A percentile compares a stretch with the other conserved stretches of the same genome.
These are phyloP conservation scores for Acronicta alni DNA, from an alignment of 2,888 invertebrate genomes.

Conservation along the genomic window DNA sequence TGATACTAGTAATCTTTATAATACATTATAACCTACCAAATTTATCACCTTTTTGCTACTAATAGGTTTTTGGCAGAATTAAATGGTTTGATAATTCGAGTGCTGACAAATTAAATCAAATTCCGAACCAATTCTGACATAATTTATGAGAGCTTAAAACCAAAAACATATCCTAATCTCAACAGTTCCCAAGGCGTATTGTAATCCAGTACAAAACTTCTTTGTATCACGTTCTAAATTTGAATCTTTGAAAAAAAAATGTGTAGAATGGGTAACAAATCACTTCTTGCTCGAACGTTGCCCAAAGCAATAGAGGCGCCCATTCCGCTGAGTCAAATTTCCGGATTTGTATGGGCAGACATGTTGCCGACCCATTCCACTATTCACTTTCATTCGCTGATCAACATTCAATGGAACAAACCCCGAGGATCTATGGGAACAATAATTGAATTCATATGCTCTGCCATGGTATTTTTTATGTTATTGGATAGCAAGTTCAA, in stretches of 20 bases:
- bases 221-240: constrained; percentile 2
- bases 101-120: too few relatives aligned
- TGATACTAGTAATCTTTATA: too few relatives aligned
- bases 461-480: constrained; percentile 22
- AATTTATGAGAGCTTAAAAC: too few relatives aligned
- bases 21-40: too few relatives aligned
- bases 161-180: too few relatives aligned
- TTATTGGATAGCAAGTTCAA: constrained; percentile 3
- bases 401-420: constrained; percentile 48
- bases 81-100: too few relatives aligned
- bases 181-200: too few relatives aligned
- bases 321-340: constrained; percentile 47
- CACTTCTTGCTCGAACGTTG: constrained; percentile 31
- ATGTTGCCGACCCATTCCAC: constrained; percentile 35
- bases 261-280: constrained; percentile 36
- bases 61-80: too few relatives aligned
- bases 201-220: background rate
- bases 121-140: too few relatives aligned
- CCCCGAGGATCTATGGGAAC: constrained; percentile 24
- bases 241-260: constrained; percentile 12
- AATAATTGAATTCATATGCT: constrained; percentile 29
- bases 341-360: constrained; percentile 47
- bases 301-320: constrained; percentile 42
- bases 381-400: constrained; percentile 36
- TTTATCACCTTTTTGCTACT: too few relatives aligned